Conservation (phyloP, 2,888 invertebrate species). For the Pardosa pseudoannulata region DNA sequence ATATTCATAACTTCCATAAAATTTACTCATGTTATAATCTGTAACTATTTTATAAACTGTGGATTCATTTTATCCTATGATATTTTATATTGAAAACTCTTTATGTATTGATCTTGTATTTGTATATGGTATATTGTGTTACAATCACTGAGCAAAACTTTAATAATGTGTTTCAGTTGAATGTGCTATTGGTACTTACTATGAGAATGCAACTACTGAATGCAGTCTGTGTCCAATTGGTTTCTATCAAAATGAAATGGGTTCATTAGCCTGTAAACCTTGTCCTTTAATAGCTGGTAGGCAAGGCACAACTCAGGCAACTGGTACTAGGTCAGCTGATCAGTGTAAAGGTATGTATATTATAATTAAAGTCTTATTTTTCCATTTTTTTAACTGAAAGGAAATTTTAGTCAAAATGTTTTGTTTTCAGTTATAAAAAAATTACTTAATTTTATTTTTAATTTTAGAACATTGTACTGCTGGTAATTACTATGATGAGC, state of each 20-base stretch:
- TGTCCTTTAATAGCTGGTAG: conserved; percentile 94
- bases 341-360: conserved; percentile 93
- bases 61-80: no score
- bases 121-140: no score
- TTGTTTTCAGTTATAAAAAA: no score
- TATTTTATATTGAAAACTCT: no score
- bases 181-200: conserved; percentile 93
- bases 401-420: no score
- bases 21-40: no score
- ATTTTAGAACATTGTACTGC: conserved; percentile 89
- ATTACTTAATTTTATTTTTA: conserved; percentile 73
- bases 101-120: no score
- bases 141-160: no score
- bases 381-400: no score
- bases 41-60: no score
- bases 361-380: no score
- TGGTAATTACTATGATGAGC: conserved; percentile 94
- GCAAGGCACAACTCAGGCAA: conserved; percentile 90
- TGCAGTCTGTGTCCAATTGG: conserved; percentile 92
- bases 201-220: conserved; percentile 84
- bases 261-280: conserved; percentile 90
- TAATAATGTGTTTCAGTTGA: conserved; percentile 82
- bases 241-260: conserved; percentile 94
- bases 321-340: conserved; percentile 90
- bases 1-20: no score